Evolutionary conservation across 2,113 vertebrate species (phyloP).

Genomic region (Polyodon spathula): DNA sequence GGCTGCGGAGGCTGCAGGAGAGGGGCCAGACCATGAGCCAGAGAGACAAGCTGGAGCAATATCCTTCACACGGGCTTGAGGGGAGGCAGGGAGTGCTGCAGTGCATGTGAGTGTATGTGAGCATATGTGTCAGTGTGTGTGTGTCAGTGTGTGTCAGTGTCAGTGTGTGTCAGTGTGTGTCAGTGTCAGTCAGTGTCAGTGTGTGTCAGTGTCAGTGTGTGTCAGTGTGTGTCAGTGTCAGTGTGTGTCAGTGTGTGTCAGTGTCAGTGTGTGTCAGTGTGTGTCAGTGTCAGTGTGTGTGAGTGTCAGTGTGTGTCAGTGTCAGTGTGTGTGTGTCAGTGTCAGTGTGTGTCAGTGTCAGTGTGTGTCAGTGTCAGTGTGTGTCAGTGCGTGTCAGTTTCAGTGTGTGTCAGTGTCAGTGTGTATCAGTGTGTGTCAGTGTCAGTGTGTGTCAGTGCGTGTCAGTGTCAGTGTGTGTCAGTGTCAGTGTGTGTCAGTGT

Average conservation of each 20-base stretch:
- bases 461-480: no score
- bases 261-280: no score
- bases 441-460: no score
- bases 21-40: conserved; percentile 79
- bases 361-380: no score
- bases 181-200: not conserved
- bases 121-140: not conserved
- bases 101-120: not conserved
- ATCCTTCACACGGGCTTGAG: conserved; percentile 58
- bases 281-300: no score
- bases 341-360: conserved; percentile 1
- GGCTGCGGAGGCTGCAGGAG: conserved; percentile 69
- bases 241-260: not conserved
- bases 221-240: no score
- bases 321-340: no score
- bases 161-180: not conserved
- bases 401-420: no score
- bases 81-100: not conserved
- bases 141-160: not conserved
- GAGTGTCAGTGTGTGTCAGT: no score
- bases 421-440: no score
- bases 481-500: no score
- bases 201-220: not conserved
- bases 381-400: no score
- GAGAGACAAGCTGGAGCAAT: conserved; percentile 86